Conservation (phyloP, 2,113 vertebrate species). For the Ardeotis arabs region DNA sequence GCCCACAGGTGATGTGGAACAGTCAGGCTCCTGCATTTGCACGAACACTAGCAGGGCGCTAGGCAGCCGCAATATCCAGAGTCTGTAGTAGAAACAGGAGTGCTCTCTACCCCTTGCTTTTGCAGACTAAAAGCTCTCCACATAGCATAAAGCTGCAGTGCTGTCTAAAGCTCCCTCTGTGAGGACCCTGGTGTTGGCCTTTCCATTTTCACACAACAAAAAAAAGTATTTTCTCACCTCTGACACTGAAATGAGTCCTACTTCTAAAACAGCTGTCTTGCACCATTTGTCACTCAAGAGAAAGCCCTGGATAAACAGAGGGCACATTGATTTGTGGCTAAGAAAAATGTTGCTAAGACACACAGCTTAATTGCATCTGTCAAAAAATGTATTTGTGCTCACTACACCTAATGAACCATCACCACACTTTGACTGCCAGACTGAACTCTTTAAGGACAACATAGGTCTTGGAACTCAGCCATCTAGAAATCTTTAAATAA, state of each 20-base stretch:
- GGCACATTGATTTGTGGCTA: conserved; percentile 32
- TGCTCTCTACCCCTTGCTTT: background rate
- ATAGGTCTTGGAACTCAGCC: conserved; percentile 10
- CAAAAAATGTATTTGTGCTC: conserved; percentile 22
- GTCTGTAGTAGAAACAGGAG: background rate
- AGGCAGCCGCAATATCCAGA: background rate
- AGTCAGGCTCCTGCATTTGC: too few relatives aligned
- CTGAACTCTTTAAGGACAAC: background rate
- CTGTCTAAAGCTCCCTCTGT: background rate
- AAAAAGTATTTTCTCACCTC: conserved; percentile 38
- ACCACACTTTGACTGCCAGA: background rate
- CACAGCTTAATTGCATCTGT: conserved; percentile 56
- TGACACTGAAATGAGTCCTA: background rate
- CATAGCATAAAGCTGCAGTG: background rate
- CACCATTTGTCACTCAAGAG: conserved; percentile 22
- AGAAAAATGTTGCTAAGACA: conserved; percentile 46
- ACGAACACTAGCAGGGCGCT: background rate
- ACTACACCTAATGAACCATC: conserved; percentile 49
- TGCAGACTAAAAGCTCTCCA: background rate
- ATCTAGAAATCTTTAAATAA: background rate
- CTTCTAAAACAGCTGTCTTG: conserved; percentile 29
- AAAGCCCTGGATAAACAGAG: conserved; percentile 37
- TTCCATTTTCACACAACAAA: background rate
- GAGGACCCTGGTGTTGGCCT: background rate
- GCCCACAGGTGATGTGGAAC: background rate